Evolutionary conservation across 2,113 vertebrate genomes (phyloP).

Genomic region (Syngnathoides biaculeatus): DNA sequence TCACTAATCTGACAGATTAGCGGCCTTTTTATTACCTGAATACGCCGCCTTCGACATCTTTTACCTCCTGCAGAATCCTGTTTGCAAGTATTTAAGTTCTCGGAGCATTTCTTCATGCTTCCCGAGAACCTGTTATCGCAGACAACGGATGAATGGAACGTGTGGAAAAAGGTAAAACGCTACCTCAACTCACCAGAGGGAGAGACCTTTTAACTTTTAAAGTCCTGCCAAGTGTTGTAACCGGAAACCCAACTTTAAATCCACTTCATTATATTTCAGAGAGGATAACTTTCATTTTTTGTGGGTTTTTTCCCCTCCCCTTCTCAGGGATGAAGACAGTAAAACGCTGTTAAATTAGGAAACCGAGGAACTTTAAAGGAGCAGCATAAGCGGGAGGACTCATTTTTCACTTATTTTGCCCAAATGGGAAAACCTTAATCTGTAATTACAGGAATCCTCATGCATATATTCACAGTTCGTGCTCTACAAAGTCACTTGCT

Average conservation of each 20-base stretch:
- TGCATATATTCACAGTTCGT: no score
- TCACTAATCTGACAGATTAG: conserved; percentile 69
- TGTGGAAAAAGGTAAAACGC: conserved; percentile 4
- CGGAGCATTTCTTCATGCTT: conserved; percentile 40
- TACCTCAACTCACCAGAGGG: conserved; percentile 12
- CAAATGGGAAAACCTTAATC: conserved; percentile 17
- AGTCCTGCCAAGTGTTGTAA: conserved; percentile 12
- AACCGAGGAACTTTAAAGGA: conserved; percentile 6
- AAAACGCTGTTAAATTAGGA: conserved; percentile 34
- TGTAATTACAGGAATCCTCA: neutral
- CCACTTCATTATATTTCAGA: conserved; percentile 32
- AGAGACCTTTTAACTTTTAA: conserved; percentile 29
- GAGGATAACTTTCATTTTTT: conserved; percentile 23
- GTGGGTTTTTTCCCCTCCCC: no score
- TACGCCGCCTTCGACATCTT: conserved; percentile 48
- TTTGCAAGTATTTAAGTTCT: conserved; percentile 37
- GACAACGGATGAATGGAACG: conserved; percentile 50
- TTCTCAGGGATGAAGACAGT: conserved; percentile 32
- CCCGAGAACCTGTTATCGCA: conserved; percentile 35
- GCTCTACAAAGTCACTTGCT: no score
- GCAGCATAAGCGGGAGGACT: conserved; percentile 1
- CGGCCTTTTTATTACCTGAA: conserved; percentile 65
- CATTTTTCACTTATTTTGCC: conserved; percentile 15
- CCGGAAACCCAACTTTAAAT: conserved; percentile 14
- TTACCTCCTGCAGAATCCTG: conserved; percentile 49